Conservation (phyloP, 2,113 vertebrate genomes). For the Solenodon paradoxus region DNA sequence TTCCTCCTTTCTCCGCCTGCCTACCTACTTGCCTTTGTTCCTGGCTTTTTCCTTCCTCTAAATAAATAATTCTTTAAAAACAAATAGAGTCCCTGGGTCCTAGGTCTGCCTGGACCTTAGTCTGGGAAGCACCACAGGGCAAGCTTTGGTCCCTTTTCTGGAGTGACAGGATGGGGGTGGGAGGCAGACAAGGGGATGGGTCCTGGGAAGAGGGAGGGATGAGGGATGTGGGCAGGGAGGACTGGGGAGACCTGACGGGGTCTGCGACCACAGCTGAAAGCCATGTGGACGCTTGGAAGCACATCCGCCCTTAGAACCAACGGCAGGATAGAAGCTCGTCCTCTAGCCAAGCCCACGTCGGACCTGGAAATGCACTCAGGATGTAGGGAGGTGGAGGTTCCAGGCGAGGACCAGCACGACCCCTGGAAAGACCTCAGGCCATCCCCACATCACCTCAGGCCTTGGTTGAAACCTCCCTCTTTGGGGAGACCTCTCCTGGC, state of each 20-base stretch:
- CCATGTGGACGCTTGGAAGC: not conserved
- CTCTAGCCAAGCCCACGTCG: not conserved
- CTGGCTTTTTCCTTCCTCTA: too few relatives aligned
- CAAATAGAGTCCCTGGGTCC: not conserved
- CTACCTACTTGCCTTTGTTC: too few relatives aligned
- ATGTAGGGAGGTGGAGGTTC: not conserved
- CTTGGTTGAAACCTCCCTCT: not conserved
- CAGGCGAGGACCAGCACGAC: rapidly evolving
- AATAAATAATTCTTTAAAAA: too few relatives aligned
- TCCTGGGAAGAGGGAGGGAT: not conserved
- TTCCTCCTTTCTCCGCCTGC: too few relatives aligned
- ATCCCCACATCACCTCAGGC: not conserved
- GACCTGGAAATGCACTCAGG: not conserved
- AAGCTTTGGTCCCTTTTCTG: not conserved
- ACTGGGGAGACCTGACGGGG: not conserved
- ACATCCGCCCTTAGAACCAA: not conserved
- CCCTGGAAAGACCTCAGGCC: not conserved
- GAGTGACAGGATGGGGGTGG: not conserved
- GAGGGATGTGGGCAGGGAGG: not conserved
- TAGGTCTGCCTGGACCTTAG: not conserved
- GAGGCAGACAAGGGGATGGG: not conserved
- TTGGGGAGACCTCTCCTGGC: not conserved
- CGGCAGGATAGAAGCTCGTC: not conserved
- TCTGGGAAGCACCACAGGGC: not conserved
- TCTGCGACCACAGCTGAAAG: not conserved